These are phyloP conservation scores for Patella caerulea DNA, from an alignment of 2,888 invertebrate species.

Conservation along the genomic window DNA sequence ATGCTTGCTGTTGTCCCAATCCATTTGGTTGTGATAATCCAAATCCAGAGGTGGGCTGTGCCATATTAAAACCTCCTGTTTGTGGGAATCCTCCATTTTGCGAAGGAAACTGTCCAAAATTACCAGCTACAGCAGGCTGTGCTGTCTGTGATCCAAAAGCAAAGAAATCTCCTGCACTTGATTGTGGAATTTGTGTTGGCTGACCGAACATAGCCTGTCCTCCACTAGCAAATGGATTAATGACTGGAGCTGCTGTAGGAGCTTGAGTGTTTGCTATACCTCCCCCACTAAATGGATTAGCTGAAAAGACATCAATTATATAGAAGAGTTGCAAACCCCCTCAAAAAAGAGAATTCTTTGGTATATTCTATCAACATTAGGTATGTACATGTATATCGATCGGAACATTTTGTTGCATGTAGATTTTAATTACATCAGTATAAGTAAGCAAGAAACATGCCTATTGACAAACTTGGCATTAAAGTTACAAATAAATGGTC, in stretches of 20 bases:
- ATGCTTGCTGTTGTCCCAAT: background rate
- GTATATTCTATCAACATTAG: too few relatives aligned
- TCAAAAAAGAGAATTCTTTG: too few relatives aligned
- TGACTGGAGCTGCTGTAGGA: background rate
- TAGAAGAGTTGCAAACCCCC: too few relatives aligned
- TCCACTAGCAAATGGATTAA: constrained; percentile 1
- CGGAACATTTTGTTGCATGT: too few relatives aligned
- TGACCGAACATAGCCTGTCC: background rate
- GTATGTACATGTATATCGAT: too few relatives aligned
- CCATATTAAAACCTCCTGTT: background rate
- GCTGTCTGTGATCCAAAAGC: background rate
- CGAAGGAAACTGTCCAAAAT: background rate
- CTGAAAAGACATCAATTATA: too few relatives aligned
- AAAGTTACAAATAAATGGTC: too few relatives aligned
- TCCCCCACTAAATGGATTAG: too few relatives aligned
- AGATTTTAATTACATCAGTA: too few relatives aligned
- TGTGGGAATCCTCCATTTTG: background rate
- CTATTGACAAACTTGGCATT: too few relatives aligned
- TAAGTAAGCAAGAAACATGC: too few relatives aligned
- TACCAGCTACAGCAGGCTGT: background rate
- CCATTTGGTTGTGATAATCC: background rate
- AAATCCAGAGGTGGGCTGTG: constrained; percentile 1
- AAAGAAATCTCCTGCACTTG: too few relatives aligned
- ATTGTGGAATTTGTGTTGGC: background rate
- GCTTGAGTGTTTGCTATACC: background rate